Percentiles rank a stretch among this genome's conserved stretches.
phyloP scores from a whole-genome alignment of 2,888 invertebrate species.

The Tetheella fluctuosa region DNA sequence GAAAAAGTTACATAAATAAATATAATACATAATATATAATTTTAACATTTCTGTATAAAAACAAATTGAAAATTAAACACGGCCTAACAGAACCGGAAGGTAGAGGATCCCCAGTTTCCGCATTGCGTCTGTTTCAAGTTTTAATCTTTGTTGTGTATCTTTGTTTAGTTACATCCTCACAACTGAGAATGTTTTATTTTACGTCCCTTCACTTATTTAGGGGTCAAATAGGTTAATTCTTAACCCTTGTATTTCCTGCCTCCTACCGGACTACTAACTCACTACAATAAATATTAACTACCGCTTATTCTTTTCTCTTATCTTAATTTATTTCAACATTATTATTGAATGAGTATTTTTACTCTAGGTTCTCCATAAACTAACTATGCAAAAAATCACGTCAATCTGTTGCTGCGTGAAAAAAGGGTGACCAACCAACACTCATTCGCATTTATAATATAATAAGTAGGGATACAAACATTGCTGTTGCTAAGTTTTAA shows the following conservation, averaged over 20 bases:
- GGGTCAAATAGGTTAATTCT: not conserved
- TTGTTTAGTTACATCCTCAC: constrained; percentile 1
- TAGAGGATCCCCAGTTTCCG: constrained; percentile 26
- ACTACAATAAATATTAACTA: too few species aligned
- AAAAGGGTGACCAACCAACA: too few species aligned
- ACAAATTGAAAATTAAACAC: not conserved
- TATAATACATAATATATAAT: too few species aligned
- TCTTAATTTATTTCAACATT: not conserved
- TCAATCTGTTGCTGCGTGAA: too few species aligned
- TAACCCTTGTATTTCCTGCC: not conserved
- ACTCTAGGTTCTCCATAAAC: not conserved
- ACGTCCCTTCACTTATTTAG: not conserved
- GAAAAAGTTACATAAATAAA: too few species aligned
- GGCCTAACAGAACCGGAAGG: not conserved
- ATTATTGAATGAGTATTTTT: not conserved
- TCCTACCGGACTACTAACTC: too few species aligned
- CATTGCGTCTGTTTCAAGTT: constrained; percentile 35
- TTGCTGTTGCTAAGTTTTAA: too few species aligned
- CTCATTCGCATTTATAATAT: too few species aligned
- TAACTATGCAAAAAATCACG: too few species aligned
- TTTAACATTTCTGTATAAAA: too few species aligned
- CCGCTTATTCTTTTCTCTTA: too few species aligned
- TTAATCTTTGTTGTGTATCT: constrained; percentile 23
- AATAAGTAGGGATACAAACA: too few species aligned
- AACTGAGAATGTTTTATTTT: constrained; percentile 1